Evolutionary conservation across 2,113 vertebrate genomes (phyloP).

Genomic region (Heptranchias perlo): DNA sequence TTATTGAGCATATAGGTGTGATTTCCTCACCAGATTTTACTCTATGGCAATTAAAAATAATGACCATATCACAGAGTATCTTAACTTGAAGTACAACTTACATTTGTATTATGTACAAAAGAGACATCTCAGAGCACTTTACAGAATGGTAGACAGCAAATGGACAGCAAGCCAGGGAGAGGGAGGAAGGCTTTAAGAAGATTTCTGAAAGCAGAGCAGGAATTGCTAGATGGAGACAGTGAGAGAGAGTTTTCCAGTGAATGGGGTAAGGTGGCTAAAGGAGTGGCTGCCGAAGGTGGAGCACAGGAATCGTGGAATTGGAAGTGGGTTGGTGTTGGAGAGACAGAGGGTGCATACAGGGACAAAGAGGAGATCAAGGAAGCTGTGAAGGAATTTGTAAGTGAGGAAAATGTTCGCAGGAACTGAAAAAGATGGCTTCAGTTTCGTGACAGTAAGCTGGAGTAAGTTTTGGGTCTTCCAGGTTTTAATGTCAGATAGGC

Average conservation of each 20-base stretch:
- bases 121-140: not conserved
- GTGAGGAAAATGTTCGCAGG: not conserved
- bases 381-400: not conserved
- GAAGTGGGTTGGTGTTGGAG: not conserved
- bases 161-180: not conserved
- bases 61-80: not conserved
- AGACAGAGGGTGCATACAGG: not conserved
- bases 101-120: not conserved
- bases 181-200: not conserved
- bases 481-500: not conserved
- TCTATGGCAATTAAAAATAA: not conserved
- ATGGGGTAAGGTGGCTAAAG: not conserved
- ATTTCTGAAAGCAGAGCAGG: not conserved
- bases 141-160: not conserved
- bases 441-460: not conserved
- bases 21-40: not conserved
- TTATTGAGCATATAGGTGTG: not conserved
- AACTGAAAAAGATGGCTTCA: not conserved
- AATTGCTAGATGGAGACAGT: not conserved
- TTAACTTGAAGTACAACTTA: not conserved
- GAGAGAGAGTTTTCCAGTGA: not conserved
- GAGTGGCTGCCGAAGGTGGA: not conserved
- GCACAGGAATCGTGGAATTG: not conserved
- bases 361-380: not conserved
- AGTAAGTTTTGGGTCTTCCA: not conserved